Percentiles rank a stretch among this genome's conserved stretches.
Evolutionary conservation across 2,797 vertebrate species (phyloP).

Genomic region (Nannoperca australis): DNA sequence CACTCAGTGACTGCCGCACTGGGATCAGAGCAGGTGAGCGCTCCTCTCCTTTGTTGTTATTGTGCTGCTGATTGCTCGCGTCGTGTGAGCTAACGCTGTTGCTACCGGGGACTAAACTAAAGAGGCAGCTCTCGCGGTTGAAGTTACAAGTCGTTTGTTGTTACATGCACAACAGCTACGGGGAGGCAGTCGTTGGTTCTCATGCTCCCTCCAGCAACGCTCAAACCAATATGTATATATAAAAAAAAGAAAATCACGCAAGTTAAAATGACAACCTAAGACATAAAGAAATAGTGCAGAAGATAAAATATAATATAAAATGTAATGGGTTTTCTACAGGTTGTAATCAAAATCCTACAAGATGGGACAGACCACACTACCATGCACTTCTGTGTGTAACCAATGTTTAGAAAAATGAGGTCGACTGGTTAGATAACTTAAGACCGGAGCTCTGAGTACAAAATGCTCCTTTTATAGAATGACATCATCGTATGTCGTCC

Average conservation of each 20-base stretch:
- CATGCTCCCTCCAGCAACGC: too few species aligned
- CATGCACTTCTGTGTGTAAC: not conserved
- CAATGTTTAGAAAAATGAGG: not conserved
- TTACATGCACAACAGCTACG: too few species aligned
- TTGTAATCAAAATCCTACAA: not conserved
- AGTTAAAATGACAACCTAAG: too few species aligned
- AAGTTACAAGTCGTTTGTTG: not conserved
- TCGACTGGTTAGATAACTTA: not conserved
- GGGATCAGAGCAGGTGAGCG: slow-evolving; percentile 63
- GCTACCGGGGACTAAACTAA: not conserved
- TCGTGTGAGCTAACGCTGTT: not conserved
- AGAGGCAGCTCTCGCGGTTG: not conserved
- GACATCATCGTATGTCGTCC: not conserved
- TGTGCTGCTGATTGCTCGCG: not conserved
- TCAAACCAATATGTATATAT: too few species aligned
- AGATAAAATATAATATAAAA: not conserved
- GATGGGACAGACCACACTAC: not conserved
- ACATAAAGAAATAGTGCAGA: too few species aligned
- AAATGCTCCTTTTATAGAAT: not conserved
- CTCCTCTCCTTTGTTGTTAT: slow-evolving; percentile 5
- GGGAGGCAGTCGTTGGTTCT: too few species aligned
- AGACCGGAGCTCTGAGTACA: not conserved
- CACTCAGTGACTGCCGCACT: slow-evolving; percentile 42
- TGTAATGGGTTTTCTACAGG: too few species aligned
- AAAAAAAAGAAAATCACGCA: too few species aligned